These are phyloP conservation scores for Patella ulyssiponensis DNA, from an alignment of 2,888 invertebrate species.

Conservation along the genomic window DNA sequence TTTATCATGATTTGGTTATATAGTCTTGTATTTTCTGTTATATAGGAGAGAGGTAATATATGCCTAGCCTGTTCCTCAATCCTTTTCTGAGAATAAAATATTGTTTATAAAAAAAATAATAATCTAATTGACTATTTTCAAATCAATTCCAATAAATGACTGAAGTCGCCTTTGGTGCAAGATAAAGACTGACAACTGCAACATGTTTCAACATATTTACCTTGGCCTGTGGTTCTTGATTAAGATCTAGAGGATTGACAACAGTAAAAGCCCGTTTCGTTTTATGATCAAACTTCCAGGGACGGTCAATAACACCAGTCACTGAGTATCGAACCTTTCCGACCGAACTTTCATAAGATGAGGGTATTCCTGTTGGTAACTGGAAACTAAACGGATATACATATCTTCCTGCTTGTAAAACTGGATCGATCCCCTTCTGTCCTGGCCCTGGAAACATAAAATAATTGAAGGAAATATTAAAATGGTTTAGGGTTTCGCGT, in stretches of 20 bases:
- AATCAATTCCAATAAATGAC: too few species aligned
- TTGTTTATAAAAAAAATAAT: too few species aligned
- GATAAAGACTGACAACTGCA: too few species aligned
- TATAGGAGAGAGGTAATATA: too few species aligned
- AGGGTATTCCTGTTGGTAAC: conserved; percentile 74
- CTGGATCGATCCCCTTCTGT: conserved; percentile 68
- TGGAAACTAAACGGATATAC: conserved; percentile 85
- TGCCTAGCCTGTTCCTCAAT: too few species aligned
- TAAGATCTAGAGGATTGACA: conserved; percentile 85
- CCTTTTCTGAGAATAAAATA: too few species aligned
- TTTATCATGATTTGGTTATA: too few species aligned
- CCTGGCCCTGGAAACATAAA: background rate
- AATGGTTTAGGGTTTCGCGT: too few species aligned
- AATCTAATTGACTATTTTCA: too few species aligned
- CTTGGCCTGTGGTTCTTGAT: conserved; percentile 70
- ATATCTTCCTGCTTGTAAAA: conserved; percentile 78
- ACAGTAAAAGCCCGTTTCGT: conserved; percentile 86
- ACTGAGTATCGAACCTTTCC: conserved; percentile 85
- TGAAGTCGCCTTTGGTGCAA: too few species aligned
- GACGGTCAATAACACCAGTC: conserved; percentile 83
- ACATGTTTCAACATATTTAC: conserved; percentile 32
- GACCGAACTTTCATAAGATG: conserved; percentile 53
- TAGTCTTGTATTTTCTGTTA: too few species aligned
- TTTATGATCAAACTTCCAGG: conserved; percentile 88
- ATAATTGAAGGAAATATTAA: too few species aligned